phyloP scores from a whole-genome alignment of 2,797 vertebrate species.

The Rachycentron canadum region DNA sequence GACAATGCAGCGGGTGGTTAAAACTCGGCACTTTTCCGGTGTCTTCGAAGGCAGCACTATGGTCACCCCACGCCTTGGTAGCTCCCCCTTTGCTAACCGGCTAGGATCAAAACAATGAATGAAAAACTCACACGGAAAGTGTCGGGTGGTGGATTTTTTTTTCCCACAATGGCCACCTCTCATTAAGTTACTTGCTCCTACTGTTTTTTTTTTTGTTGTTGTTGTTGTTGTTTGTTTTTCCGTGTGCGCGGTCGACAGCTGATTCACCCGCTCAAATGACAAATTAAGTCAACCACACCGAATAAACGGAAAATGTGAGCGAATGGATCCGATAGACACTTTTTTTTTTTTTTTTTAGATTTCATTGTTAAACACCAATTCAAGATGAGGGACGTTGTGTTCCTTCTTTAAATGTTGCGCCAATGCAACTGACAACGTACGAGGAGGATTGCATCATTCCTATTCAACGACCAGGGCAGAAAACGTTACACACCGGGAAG shows the following conservation, averaged over 20 bases:
- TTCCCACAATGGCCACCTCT: background rate
- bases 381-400: fast-evolving
- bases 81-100: background rate
- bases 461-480: background rate
- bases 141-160: fast-evolving
- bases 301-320: background rate
- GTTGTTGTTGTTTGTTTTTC: too few species aligned
- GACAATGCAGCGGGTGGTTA: too few species aligned
- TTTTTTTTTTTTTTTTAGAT: fast-evolving
- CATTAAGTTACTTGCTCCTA: background rate
- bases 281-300: background rate
- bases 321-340: fast-evolving
- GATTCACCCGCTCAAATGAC: conserved; percentile 45
- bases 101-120: conserved; percentile 60
- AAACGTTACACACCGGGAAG: background rate
- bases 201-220: background rate
- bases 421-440: conserved; percentile 33
- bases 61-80: conserved; percentile 7
- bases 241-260: background rate
- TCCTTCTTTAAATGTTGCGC: background rate
- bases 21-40: background rate
- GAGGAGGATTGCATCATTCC: conserved; percentile 77
- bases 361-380: fast-evolving
- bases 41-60: conserved; percentile 53
- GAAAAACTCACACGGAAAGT: background rate